A percentile compares a stretch with the other conserved stretches of the same genome.
Evolutionary conservation across 2,888 invertebrate genomes (phyloP).

Genomic region (Gortyna flavago): DNA sequence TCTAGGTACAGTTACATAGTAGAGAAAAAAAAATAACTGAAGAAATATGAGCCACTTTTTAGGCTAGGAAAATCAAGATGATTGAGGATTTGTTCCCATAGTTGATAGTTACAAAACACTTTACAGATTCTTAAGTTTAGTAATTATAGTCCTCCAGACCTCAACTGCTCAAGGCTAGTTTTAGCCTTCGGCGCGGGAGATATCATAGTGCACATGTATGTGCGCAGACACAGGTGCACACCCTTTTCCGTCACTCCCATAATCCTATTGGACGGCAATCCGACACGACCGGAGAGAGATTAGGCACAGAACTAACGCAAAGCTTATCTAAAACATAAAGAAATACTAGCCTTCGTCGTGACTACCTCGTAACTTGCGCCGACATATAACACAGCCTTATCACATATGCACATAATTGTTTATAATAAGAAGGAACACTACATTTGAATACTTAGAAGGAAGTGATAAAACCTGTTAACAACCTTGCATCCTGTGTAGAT

Average conservation of each 20-base stretch:
- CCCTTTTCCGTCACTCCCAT: background rate
- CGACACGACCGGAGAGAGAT: background rate
- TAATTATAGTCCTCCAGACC: no score
- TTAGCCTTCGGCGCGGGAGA: no score
- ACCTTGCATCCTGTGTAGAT: constrained; percentile 82
- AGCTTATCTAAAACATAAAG: constrained; percentile 28
- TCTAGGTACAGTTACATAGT: no score
- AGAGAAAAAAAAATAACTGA: background rate
- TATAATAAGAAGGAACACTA: constrained; percentile 67
- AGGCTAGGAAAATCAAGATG: background rate
- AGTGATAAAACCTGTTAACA: constrained; percentile 78
- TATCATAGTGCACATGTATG: no score
- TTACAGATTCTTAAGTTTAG: no score
- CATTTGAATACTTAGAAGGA: constrained; percentile 77
- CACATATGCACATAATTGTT: constrained; percentile 69
- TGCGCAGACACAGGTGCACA: no score
- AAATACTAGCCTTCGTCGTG: constrained; percentile 41
- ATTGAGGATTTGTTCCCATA: background rate
- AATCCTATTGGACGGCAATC: background rate
- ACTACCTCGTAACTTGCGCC: constrained; percentile 39
- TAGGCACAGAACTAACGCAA: no score
- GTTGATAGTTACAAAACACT: no score
- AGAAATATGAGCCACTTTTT: background rate
- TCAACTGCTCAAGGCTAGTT: no score
- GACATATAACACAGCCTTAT: constrained; percentile 55